Evolutionary conservation across 2,797 vertebrate genomes (phyloP).

Genomic region (Distichodus sexfasciatus): DNA sequence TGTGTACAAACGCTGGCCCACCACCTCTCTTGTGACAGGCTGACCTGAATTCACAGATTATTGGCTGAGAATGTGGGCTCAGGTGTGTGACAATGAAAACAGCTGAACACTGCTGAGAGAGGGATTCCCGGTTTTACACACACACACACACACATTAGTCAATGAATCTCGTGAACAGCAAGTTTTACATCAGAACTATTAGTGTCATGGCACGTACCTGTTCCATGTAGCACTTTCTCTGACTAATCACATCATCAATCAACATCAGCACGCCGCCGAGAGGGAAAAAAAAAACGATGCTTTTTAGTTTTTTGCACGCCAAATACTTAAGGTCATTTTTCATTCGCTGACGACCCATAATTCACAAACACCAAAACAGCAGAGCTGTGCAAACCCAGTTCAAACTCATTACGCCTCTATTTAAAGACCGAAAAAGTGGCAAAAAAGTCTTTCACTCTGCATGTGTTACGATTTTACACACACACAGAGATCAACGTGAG

Average conservation of each 20-base stretch:
- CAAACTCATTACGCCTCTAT: neutral
- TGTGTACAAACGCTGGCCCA: neutral
- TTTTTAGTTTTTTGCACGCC: neutral
- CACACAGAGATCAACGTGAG: neutral
- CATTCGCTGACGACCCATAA: neutral
- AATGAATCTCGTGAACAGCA: neutral
- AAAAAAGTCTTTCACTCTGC: neutral
- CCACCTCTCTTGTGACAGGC: neutral
- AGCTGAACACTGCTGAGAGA: constrained; percentile 25
- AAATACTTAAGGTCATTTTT: constrained; percentile 6
- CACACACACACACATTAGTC: neutral
- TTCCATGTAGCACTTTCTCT: neutral
- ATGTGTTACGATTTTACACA: constrained; percentile 1
- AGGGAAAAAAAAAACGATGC: neutral
- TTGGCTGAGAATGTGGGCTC: constrained; percentile 12
- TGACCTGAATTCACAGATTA: constrained; percentile 15
- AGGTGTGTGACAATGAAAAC: constrained; percentile 22
- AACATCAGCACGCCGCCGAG: neutral
- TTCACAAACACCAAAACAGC: neutral
- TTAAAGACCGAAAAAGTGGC: neutral
- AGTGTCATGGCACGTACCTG: neutral
- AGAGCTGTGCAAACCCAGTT: neutral
- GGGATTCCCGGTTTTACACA: neutral
- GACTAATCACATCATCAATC: constrained; percentile 15
- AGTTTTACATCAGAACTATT: constrained; percentile 11